A percentile compares a stretch with the other conserved stretches of the same genome.
Evolutionary conservation across 1,140 invertebrate genomes (phyloP).

Genomic region (Oppia nitens): DNA sequence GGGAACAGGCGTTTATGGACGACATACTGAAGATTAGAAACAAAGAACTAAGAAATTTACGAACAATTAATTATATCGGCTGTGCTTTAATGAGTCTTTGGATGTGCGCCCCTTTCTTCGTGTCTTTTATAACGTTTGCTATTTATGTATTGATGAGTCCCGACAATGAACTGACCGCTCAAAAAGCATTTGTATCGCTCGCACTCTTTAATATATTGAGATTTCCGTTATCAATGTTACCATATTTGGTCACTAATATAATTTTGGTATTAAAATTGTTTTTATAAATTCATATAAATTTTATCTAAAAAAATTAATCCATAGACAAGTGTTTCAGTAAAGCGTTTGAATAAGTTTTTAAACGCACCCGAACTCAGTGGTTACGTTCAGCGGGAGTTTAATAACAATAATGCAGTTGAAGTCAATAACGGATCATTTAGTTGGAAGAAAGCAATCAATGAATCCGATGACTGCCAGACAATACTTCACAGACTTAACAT

Average conservation of each 20-base stretch:
- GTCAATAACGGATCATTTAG: constrained; percentile 10
- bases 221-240: constrained; percentile 43
- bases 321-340: constrained; percentile 52
- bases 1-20: constrained; percentile 21
- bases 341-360: constrained; percentile 75
- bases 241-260: constrained; percentile 14
- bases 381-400: constrained; percentile 17
- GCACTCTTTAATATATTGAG: constrained; percentile 52
- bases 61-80: constrained; percentile 15
- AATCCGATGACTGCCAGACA: background rate
- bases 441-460: constrained; percentile 1
- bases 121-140: constrained; percentile 26
- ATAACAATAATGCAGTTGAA: background rate
- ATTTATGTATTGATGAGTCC: constrained; percentile 32
- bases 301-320: background rate
- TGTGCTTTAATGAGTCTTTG: constrained; percentile 20
- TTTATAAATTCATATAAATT: background rate
- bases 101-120: constrained; percentile 27
- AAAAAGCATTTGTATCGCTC: constrained; percentile 43
- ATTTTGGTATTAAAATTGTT: constrained; percentile 23
- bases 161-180: constrained; percentile 37
- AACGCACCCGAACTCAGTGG: constrained; percentile 44
- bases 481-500: constrained; percentile 20
- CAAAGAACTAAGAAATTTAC: constrained; percentile 17
- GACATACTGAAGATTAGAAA: constrained; percentile 19